Percentiles rank a stretch among this genome's conserved stretches.
Conservation (phyloP, 2,888 invertebrate genomes). For the Orthonevra nobilis region DNA sequence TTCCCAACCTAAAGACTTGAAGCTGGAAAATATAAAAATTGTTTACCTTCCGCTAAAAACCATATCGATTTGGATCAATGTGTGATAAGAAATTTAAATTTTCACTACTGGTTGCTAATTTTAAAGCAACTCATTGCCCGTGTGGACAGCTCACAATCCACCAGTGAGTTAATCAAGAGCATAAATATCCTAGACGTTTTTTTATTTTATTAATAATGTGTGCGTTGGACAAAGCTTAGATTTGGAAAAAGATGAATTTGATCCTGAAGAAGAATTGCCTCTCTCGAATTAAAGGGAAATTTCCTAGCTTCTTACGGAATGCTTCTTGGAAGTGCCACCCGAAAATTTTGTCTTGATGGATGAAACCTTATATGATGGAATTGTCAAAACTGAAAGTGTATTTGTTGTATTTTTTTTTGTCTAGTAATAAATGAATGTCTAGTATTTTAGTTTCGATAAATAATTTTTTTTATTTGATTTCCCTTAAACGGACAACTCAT, state of each 20-base stretch:
- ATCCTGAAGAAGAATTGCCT: no score
- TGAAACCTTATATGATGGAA: constrained; percentile 5
- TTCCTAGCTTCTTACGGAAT: no score
- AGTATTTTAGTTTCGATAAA: not conserved
- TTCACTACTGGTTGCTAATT: constrained; percentile 7
- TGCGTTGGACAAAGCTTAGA: constrained; percentile 10
- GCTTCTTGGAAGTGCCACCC: no score
- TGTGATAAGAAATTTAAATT: constrained; percentile 15
- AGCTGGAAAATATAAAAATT: constrained; percentile 29
- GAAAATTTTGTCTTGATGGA: constrained; percentile 7
- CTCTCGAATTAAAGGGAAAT: no score
- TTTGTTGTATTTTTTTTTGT: not conserved
- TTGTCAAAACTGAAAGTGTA: not conserved
- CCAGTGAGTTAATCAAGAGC: constrained; percentile 15
- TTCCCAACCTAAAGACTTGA: constrained; percentile 17
- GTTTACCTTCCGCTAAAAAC: constrained; percentile 18
- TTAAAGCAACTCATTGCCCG: constrained; percentile 8
- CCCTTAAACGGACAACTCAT: constrained; percentile 8
- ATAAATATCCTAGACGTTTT: constrained; percentile 14
- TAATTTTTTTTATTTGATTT: not conserved
- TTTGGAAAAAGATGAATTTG: constrained; percentile 5
- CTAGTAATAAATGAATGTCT: not conserved
- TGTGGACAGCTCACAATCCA: constrained; percentile 18
- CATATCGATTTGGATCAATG: constrained; percentile 21
- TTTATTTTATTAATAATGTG: constrained; percentile 21